Percentiles rank a stretch among this genome's conserved stretches.
Evolutionary conservation across 1,140 invertebrate species (phyloP).

Genomic region (Chymomyza costata): DNA sequence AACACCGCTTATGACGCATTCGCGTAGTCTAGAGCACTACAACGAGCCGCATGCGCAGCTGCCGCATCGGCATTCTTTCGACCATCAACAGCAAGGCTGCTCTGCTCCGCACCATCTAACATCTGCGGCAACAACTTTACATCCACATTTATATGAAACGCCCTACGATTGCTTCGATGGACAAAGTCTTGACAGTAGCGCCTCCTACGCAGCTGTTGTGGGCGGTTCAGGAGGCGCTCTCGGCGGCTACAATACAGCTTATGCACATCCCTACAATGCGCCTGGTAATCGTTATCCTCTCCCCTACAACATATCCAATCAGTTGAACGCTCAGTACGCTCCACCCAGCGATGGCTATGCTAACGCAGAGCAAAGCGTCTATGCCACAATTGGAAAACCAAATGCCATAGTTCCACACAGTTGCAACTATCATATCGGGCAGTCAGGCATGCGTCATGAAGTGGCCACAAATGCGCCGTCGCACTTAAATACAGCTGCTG

Average conservation of each 20-base stretch:
- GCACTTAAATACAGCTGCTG: constrained; percentile 11
- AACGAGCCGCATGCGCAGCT: constrained; percentile 55
- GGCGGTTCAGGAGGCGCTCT: constrained; percentile 10
- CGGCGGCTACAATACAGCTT: constrained; percentile 13
- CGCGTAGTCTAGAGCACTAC: constrained; percentile 74
- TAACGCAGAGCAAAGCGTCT: constrained; percentile 39
- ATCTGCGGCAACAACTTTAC: constrained; percentile 1
- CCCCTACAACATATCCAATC: constrained; percentile 71
- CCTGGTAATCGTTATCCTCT: constrained; percentile 70
- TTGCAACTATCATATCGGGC: constrained; percentile 43
- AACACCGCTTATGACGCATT: constrained; percentile 59
- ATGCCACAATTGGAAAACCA: constrained; percentile 48
- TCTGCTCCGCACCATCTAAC: constrained; percentile 32
- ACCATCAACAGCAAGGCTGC: constrained; percentile 63
- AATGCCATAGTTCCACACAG: constrained; percentile 23
- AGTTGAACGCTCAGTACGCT: constrained; percentile 59
- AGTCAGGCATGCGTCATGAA: constrained; percentile 4
- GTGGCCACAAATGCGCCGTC: neutral
- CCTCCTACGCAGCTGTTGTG: constrained; percentile 63
- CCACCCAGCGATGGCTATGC: constrained; percentile 40
- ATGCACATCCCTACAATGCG: constrained; percentile 59
- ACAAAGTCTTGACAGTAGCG: constrained; percentile 56
- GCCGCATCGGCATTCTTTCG: constrained; percentile 71
- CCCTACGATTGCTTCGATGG: constrained; percentile 69
- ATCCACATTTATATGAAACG: constrained; percentile 54